These are phyloP conservation scores for Cancer borealis DNA, from an alignment of 2,888 invertebrate genomes.

Conservation along the genomic window DNA sequence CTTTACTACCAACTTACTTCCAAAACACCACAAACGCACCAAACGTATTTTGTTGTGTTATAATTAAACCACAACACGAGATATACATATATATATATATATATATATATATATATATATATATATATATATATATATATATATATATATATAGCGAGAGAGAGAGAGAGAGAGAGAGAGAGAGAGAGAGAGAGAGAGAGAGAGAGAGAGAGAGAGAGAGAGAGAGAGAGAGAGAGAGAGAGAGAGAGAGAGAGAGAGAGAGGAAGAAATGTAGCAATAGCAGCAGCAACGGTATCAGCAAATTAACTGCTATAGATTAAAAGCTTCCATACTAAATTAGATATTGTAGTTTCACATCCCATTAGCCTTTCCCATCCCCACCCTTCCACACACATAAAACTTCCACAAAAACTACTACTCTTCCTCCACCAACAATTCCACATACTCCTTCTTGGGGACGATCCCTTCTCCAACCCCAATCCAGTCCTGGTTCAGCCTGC, in stretches of 20 bases:
- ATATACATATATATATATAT: too few relatives aligned
- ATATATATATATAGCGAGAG: not conserved
- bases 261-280: not conserved
- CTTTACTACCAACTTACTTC: too few relatives aligned
- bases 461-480: not conserved
- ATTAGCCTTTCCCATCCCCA: not conserved
- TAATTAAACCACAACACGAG: too few relatives aligned
- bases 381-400: not conserved
- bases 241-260: constrained; percentile 32
- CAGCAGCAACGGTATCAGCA: not conserved
- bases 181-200: not conserved
- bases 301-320: not conserved
- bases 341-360: not conserved
- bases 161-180: not conserved
- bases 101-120: too few relatives aligned
- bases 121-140: not conserved
- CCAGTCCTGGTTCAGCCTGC: too few relatives aligned
- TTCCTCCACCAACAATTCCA: not conserved
- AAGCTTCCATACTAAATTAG: not conserved
- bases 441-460: not conserved
- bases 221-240: constrained; percentile 31
- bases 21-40: too few relatives aligned
- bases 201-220: not conserved
- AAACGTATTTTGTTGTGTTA: too few relatives aligned
- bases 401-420: not conserved